Conservation (phyloP, 2,113 vertebrate genomes). For the Casuarius casuarius region DNA sequence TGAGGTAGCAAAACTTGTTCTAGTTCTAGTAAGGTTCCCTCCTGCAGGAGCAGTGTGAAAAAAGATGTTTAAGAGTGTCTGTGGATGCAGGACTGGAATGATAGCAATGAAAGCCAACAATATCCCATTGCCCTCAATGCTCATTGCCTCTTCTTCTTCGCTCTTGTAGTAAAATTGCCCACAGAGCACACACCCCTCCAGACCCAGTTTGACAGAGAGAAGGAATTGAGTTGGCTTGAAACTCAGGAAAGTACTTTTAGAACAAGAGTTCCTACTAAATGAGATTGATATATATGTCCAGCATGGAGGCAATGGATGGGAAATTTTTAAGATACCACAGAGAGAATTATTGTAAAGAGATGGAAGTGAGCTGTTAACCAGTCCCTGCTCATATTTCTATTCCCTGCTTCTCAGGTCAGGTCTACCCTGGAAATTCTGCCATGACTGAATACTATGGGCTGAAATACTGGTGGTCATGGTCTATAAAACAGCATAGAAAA, state of each 20-base stretch:
- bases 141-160: neutral
- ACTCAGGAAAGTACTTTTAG: neutral
- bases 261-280: neutral
- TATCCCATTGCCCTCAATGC: neutral
- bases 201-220: neutral
- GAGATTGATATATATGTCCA: neutral
- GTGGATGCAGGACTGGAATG: neutral
- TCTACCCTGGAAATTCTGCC: neutral
- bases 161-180: neutral
- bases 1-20: neutral
- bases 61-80: neutral
- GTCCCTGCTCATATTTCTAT: neutral
- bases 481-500: neutral
- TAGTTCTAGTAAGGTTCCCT: neutral
- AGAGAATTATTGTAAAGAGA: neutral
- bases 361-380: neutral
- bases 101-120: rapidly evolving
- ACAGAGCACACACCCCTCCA: neutral
- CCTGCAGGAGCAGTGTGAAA: neutral
- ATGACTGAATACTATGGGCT: neutral
- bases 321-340: neutral
- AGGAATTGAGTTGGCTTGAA: neutral
- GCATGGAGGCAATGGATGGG: neutral
- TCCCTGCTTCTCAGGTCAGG: rapidly evolving
- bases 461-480: neutral